Evolutionary conservation across 2,797 vertebrate genomes (phyloP).

Genomic region (Sebastes cheni): DNA sequence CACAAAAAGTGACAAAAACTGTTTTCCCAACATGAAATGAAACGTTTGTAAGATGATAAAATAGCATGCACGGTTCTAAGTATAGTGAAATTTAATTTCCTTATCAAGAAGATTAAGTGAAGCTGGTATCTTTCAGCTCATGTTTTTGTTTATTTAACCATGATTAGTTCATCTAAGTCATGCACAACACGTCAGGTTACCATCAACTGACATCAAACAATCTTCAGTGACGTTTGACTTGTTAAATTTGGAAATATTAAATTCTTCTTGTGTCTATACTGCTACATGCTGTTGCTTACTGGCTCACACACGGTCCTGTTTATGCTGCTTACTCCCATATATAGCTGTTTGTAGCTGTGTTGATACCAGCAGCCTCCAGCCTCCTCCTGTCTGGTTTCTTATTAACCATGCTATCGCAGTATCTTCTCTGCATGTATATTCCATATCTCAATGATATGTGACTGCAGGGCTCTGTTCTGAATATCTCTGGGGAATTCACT

Average conservation of each 20-base stretch:
- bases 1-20: neutral
- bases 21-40: neutral
- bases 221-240: neutral
- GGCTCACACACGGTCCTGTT: neutral
- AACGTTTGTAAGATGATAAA: neutral
- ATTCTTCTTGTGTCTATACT: neutral
- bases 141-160: neutral
- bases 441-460: conserved; percentile 18
- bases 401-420: conserved; percentile 13
- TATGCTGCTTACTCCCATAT: neutral
- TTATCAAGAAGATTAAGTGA: neutral
- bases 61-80: neutral
- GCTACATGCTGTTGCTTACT: neutral
- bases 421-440: conserved; percentile 32
- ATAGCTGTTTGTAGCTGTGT: neutral
- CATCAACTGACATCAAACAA: neutral
- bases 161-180: neutral
- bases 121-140: neutral
- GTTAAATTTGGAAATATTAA: neutral
- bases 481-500: conserved; percentile 19
- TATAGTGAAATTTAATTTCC: neutral
- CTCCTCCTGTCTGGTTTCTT: conserved; percentile 9
- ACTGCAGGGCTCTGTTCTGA: conserved; percentile 9
- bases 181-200: neutral
- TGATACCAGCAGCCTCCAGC: conserved; percentile 2